These are phyloP conservation scores for Tetrao urogallus DNA, from an alignment of 2,113 vertebrate species.

Conservation along the genomic window DNA sequence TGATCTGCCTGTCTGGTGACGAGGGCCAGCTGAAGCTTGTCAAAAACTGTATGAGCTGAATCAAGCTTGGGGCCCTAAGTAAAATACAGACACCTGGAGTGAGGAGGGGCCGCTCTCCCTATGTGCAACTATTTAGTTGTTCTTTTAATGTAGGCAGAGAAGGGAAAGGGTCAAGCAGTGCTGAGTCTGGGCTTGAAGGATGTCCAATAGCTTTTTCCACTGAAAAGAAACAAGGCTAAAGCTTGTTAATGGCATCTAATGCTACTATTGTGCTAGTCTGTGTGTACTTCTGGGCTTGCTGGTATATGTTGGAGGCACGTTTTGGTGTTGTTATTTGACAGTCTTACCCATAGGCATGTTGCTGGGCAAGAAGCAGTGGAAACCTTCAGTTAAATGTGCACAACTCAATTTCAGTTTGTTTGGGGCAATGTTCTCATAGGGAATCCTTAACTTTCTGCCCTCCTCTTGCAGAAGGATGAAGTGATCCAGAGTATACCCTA, in stretches of 20 bases:
- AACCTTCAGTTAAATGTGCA: not conserved
- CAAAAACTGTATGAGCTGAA: constrained; percentile 68
- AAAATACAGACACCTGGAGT: constrained; percentile 71
- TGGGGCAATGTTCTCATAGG: not conserved
- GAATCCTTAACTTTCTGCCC: constrained; percentile 8
- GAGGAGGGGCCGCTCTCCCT: constrained; percentile 31
- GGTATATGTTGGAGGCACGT: not conserved
- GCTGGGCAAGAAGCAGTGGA: not conserved
- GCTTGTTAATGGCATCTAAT: constrained; percentile 47
- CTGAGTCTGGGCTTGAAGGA: constrained; percentile 39
- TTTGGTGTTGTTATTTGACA: constrained; percentile 21
- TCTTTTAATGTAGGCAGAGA: constrained; percentile 52
- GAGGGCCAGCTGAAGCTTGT: constrained; percentile 75
- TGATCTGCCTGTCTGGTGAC: constrained; percentile 75
- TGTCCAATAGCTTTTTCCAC: constrained; percentile 45
- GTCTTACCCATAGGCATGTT: not conserved
- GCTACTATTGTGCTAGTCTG: not conserved
- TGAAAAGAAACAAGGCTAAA: constrained; percentile 54
- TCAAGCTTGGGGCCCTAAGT: constrained; percentile 68
- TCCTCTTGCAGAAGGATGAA: not conserved
- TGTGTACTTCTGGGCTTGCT: constrained; percentile 6
- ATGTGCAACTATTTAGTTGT: constrained; percentile 18
- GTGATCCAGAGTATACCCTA: not conserved
- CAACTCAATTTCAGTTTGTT: not conserved
- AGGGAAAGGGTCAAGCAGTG: constrained; percentile 55